These are phyloP conservation scores for Mythimna albipuncta DNA, from an alignment of 2,888 invertebrate species.

Conservation along the genomic window DNA sequence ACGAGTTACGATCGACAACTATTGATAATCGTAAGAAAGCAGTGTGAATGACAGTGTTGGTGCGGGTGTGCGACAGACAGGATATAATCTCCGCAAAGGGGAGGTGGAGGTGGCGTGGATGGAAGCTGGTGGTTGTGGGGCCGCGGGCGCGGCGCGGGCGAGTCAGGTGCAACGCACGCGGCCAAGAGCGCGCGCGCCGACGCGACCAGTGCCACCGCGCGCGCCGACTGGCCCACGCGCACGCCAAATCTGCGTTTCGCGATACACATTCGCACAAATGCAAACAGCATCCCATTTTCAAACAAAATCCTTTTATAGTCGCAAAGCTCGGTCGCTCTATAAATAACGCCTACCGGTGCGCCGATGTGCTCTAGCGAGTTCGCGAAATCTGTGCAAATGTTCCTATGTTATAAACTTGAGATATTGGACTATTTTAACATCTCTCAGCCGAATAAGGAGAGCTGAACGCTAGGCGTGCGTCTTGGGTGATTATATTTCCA, in stretches of 20 bases:
- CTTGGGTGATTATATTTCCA: conserved; percentile 71
- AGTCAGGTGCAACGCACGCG: conserved; percentile 86
- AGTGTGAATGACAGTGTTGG: conserved; percentile 64
- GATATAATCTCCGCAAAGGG: conserved; percentile 68
- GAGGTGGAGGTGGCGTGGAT: conserved; percentile 72
- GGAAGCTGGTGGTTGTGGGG: conserved; percentile 71
- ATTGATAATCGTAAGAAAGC: conserved; percentile 56
- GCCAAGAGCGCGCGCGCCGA: conserved; percentile 51
- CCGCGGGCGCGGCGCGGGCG: conserved; percentile 70
- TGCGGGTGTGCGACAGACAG: conserved; percentile 60
- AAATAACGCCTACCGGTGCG: conserved; percentile 76
- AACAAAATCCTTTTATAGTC: conserved; percentile 77
- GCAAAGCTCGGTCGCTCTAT: conserved; percentile 73
- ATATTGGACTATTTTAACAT: conserved; percentile 72
- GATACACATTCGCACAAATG: conserved; percentile 73
- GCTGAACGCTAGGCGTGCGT: conserved; percentile 66
- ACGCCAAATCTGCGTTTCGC: conserved; percentile 82
- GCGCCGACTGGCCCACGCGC: conserved; percentile 86
- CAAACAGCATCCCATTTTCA: conserved; percentile 72
- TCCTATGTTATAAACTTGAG: conserved; percentile 66
- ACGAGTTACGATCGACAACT: conserved; percentile 5
- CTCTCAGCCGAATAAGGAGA: conserved; percentile 74
- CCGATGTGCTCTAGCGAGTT: conserved; percentile 64
- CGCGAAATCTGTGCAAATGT: conserved; percentile 77
- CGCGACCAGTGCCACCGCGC: conserved; percentile 84